Evolutionary conservation across 2,888 invertebrate species (phyloP), one percentile per base, ranked within the genome.

Genomic region (Volucella bombylans): DNA sequence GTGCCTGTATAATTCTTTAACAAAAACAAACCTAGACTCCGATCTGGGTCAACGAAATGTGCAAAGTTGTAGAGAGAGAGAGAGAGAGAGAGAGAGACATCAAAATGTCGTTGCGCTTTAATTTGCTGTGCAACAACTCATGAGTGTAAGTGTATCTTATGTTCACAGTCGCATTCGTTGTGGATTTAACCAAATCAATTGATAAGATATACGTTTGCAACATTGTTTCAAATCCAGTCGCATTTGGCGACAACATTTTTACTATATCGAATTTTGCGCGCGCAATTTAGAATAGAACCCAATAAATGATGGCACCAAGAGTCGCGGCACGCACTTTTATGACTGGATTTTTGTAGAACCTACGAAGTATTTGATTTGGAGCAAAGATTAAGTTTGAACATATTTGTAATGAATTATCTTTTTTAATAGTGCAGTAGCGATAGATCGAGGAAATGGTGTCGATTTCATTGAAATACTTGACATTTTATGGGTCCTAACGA

Each of bases 71-170:
- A 31, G 31, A 31, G 31, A 31, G 6, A 31, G 6, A 31, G 31
- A 31, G 6, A 31, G 6, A 31, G 31, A 39, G 15, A 18, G 54
- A 52, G 65, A 76, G 69, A 50, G 64, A 38, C 23, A 69, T 57
- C 61, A 38, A 80, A 80, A 49, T 71, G 64, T 76, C 76, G 47
- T 69, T 76, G 76, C 59, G 67, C 55, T 73, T 67, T 23, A 65
- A 59, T 72, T 65, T 59, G 15, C 18, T 14, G 31, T 23, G 31
- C 6, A 31, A 31, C 31, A 31, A 31, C 31, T 31, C 49, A 12
- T 38, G 64, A 78, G 64, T 71, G 55, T 55, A 55, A 52, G 18
- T 47, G 54, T 64, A 47, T 23, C 45, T 45, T 45, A 4, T 45
- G 4, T 54, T 10, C 50, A 39, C 71, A 76, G 41, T 43, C 14